Evolutionary conservation across 2,888 invertebrate species (phyloP), one percentile per base, ranked within the genome.

Genomic region (Drosophila antonietae): DNA sequence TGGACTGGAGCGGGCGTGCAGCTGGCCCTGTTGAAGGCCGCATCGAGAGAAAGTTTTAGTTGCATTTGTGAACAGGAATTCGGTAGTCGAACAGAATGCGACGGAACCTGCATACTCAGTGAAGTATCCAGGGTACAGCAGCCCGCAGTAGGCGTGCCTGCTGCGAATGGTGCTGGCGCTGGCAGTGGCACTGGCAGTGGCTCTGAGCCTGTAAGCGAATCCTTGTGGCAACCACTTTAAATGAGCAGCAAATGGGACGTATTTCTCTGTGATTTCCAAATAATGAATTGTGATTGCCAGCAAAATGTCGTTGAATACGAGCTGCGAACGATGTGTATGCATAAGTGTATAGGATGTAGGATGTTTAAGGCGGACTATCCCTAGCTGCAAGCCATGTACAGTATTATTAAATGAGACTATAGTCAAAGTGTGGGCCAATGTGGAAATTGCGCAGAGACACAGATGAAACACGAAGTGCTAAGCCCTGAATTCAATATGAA

Each of bases 21-120:
- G 52, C 31, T 79, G 73, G 77, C 75, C 0, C 47, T 87, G 43
- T 66, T 89, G 1, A 79, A 78, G 23, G 66, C 65, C 23, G 77
- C 79, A 15, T 74, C 75, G 4, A 73, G 75, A 5, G 79, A 88
- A 44, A 80, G 64, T 61, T 82, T 82, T 2, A 80, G 85, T 43
- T 91, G 91, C 65, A 86, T 91, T 68, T 91, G 91, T 58, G 90
- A 84, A 10, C 83, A 90, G 73, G 91, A 91, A 61, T 81, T 91
- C 31, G 91, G 90, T 10, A 89, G 90, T 51, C 82, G 80, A 15
- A 88, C 83, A 3, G 89, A 89, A 68, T 91, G 91, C 47, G 90
- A 91, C 57, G 90, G 90, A 41, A 89, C 91, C 35, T 91, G 91
- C 58, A 91, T 91, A 55, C 76, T 91, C 31, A 91, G 88, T 66